Base-by-base conservation (phyloP, 2,888 invertebrate genomes). In the Adela reaumurella region DNA sequence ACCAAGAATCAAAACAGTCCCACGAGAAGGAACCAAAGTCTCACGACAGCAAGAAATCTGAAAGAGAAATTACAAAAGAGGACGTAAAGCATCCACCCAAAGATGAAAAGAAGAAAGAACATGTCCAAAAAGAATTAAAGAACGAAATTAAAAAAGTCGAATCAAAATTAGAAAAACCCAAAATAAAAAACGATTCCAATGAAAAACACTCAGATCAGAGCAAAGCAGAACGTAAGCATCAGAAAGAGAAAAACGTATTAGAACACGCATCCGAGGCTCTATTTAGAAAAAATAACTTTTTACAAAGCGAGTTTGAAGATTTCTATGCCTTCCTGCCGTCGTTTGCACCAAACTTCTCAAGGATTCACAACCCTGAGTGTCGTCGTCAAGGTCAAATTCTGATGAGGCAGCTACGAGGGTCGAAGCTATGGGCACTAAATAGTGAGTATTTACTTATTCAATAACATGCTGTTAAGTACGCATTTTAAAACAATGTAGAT, bases 401-500 rank as follows among this genome's bases (percentile, higher is more conserved):
- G 56, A 70, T 87, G 55, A 76, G 86, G 53, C 87, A 88, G 66
- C 66, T 88, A 59, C 82, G 85, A 24, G 85, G 85, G 49, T 81
- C 84, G 52, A 87, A 86, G 67, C 61, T 88, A 55, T 88, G 88
- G 88, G 86, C 88, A 50, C 66, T 88, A 56, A 87, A 86, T 68
- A 88, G 88, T 88, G 74, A 83, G 84, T 81, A 57, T n/a, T 46
- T 24, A 24, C n/a, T n/a, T 24, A 8, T 6, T 8, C 8, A 24
- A 8, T 4, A 24, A 24, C 8, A 24, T 24, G 8, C 5, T 24
- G 24, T 24, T 24, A n/a, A n/a, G n/a, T n/a, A n/a, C n/a, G n/a
- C n/a, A n/a, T n/a, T n/a, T n/a, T n/a, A n/a, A n/a, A n/a, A n/a
- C n/a, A n/a, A n/a, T n/a, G n/a, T n/a, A n/a, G n/a, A n/a, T n/a